phyloP scores from a whole-genome alignment of 2,888 invertebrate species.

The Lysandra bellargus region DNA sequence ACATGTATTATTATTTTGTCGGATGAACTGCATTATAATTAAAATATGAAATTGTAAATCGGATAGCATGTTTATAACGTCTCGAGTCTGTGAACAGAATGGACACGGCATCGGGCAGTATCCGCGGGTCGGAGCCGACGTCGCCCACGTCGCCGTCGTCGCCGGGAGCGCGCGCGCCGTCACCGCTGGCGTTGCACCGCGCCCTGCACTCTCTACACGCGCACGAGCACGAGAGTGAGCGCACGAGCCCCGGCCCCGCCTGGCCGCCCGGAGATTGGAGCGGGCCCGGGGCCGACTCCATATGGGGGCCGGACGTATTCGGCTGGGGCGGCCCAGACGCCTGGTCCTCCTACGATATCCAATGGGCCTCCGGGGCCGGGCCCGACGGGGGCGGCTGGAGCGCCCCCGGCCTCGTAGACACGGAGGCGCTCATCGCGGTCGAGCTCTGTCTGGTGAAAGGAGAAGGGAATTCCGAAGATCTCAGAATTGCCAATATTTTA shows the following conservation, averaged over 20 bases:
- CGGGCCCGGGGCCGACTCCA: conserved; percentile 41
- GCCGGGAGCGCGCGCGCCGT: conserved; percentile 88
- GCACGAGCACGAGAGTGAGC: conserved; percentile 51
- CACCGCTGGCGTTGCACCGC: conserved; percentile 83
- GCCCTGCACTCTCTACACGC: conserved; percentile 75
- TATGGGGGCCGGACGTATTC: conserved; percentile 90
- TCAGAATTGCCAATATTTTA: conserved; percentile 91
- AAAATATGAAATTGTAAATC: too few species aligned
- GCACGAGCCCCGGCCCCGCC: conserved; percentile 53
- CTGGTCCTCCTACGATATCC: conserved; percentile 84
- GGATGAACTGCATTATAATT: too few species aligned
- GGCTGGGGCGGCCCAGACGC: conserved; percentile 80
- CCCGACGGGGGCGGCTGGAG: conserved; percentile 81
- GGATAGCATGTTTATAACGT: background rate
- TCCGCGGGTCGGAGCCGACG: conserved; percentile 94
- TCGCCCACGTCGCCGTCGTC: conserved; percentile 87
- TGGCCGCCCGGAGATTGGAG: conserved; percentile 42
- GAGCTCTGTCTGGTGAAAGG: conserved; percentile 71
- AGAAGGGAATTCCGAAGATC: conserved; percentile 73
- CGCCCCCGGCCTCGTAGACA: conserved; percentile 87
- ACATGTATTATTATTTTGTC: too few species aligned
- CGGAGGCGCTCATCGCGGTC: conserved; percentile 89
- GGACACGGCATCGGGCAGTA: conserved; percentile 96
- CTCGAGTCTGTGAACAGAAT: conserved; percentile 79
- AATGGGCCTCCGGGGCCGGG: conserved; percentile 85